Evolutionary conservation across 2,113 vertebrate genomes (phyloP), one percentile per base, ranked within the genome.

Genomic region (Prolemur simus): DNA sequence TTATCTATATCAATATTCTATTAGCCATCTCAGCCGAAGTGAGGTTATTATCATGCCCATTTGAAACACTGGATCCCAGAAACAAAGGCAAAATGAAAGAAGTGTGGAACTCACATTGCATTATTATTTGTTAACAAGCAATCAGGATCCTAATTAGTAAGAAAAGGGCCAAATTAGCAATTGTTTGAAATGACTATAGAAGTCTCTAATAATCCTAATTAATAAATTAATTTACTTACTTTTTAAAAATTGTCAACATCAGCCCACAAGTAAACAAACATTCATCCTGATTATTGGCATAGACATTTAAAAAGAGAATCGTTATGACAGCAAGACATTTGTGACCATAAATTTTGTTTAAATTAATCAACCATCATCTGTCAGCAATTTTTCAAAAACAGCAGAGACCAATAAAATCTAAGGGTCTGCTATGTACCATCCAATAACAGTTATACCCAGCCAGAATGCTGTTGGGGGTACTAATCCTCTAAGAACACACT

Each of bases 191-290:
- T 68, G 15, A 37, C 76, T 94, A 42, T 11, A 74, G 3, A 94
- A 94, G 29, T 54, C 23, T 73, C 27, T 73, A 69, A 82, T 76
- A 0, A 89, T 39, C 60, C 5, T 66, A 89, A 83, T 60, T 85
- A 93, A 93, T 91, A 37, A 96, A 71, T 87, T 60, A 69, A 94
- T 92, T 91, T 83, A 45, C 5, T 66, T 85, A 34, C 54, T 66
- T 96, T 90, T 85, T 73, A 69, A 39, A 95, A 42, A 94, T 54
- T 85, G 58, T 29, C 45, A 85, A 37, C 34, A 87, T 96, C 25
- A 82, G 11, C n/a, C 58, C 9, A 52, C 13, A 92, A 37, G 12
- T 71, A 91, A 96, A 63, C 6, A 88, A 49, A 63, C 54, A 87
- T 76, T 90, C 27, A 76, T n/a, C 58, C 39, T 94, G 37, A 90